Evolutionary conservation across 2,888 invertebrate genomes (phyloP).

Genomic region (Hartigia nigra): DNA sequence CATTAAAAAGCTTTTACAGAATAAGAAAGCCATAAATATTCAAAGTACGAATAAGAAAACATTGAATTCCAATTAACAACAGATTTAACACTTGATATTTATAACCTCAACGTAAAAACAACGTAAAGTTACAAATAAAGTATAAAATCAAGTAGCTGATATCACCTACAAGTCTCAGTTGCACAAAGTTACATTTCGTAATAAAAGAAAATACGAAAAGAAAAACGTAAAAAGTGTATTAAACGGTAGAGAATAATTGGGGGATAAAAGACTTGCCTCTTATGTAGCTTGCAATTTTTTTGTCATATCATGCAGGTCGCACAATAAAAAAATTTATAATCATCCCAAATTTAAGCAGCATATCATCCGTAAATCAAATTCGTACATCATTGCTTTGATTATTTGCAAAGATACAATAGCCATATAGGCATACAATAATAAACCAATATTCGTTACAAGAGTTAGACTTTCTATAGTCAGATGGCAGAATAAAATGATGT

Average conservation of each 20-base stretch:
- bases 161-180: neutral
- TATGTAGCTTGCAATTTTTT: neutral
- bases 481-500: neutral
- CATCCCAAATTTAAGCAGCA: neutral
- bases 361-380: neutral
- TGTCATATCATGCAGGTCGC: neutral
- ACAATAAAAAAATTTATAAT: neutral
- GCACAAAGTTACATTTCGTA: neutral
- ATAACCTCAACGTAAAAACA: neutral
- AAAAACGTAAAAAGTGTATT: neutral
- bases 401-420: neutral
- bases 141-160: neutral
- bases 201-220: neutral
- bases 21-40: neutral
- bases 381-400: neutral
- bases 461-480: neutral
- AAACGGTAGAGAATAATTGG: neutral
- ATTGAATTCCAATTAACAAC: neutral
- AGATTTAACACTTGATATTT: neutral
- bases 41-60: neutral
- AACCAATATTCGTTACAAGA: neutral
- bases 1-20: neutral
- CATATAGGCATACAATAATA: neutral
- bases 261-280: neutral
- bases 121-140: neutral